Percentiles rank a stretch among this genome's conserved stretches.
These are phyloP conservation scores for Ifrita kowaldi DNA, from an alignment of 2,113 vertebrate genomes.

Conservation along the genomic window DNA sequence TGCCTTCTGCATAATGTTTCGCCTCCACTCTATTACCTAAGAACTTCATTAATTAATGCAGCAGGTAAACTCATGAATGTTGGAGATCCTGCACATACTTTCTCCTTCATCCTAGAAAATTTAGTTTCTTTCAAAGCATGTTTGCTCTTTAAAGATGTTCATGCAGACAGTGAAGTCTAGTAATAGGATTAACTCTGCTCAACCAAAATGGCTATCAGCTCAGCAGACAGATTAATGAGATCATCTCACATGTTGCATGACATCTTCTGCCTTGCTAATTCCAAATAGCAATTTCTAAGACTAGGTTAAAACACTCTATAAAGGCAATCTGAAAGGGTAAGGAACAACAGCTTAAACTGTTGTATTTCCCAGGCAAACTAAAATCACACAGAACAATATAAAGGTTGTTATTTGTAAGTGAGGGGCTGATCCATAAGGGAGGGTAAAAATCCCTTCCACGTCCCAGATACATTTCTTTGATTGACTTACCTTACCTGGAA, in stretches of 20 bases:
- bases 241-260: conserved; percentile 35
- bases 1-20: background rate
- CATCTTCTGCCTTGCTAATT: conserved; percentile 19
- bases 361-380: background rate
- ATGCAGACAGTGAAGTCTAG: background rate
- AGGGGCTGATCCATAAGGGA: background rate
- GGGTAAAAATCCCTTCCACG: background rate
- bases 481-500: background rate
- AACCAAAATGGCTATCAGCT: conserved; percentile 26
- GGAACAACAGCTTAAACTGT: background rate
- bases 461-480: background rate
- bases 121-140: background rate
- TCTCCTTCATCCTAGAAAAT: background rate
- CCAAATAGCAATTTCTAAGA: background rate
- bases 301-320: background rate
- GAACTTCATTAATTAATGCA: background rate
- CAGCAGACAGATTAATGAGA: conserved; percentile 33
- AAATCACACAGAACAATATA: background rate
- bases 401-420: background rate
- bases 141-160: background rate
- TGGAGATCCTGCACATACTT: background rate
- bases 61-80: background rate
- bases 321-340: background rate
- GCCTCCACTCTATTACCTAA: background rate
- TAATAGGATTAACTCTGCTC: conserved; percentile 44